Conservation (phyloP, 2,113 vertebrate species). For the Mastomys coucha region DNA sequence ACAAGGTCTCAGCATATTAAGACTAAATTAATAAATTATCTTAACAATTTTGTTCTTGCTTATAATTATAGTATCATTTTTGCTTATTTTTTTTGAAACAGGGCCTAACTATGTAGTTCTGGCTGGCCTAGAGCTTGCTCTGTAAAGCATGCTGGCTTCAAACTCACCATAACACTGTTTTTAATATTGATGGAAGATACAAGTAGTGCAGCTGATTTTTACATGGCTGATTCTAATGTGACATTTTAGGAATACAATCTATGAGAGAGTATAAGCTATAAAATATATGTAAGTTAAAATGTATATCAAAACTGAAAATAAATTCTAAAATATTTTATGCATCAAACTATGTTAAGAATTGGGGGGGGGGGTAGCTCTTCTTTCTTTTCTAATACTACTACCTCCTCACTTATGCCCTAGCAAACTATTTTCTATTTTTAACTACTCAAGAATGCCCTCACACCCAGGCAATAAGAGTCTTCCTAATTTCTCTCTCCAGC, state of each 20-base stretch:
- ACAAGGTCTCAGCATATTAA: slow-evolving; percentile 3
- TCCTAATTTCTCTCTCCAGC: not conserved
- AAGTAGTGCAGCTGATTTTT: slow-evolving; percentile 40
- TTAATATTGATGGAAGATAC: not conserved
- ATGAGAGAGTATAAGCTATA: not conserved
- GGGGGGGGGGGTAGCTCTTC: not conserved
- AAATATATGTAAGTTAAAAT: not conserved
- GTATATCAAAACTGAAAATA: slow-evolving; percentile 38
- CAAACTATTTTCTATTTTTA: slow-evolving; percentile 30
- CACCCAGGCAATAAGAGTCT: not conserved
- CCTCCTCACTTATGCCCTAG: not conserved
- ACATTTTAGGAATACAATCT: slow-evolving; percentile 28
- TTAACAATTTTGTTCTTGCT: slow-evolving; percentile 3
- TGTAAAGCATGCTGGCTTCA: not conserved
- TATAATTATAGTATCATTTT: slow-evolving; percentile 13
- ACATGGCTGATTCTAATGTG: not conserved
- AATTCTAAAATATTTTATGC: slow-evolving; percentile 60
- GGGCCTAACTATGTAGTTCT: not conserved
- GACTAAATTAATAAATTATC: slow-evolving; percentile 23
- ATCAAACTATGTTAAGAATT: slow-evolving; percentile 21
- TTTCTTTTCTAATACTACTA: slow-evolving; percentile 6
- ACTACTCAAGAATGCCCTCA: not conserved
- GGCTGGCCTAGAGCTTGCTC: not conserved
- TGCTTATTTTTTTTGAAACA: not conserved
- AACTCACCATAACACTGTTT: not conserved